These are phyloP conservation scores for Caenorhabditis macrosperma DNA, from an alignment of 2,888 invertebrate species.

Conservation along the genomic window DNA sequence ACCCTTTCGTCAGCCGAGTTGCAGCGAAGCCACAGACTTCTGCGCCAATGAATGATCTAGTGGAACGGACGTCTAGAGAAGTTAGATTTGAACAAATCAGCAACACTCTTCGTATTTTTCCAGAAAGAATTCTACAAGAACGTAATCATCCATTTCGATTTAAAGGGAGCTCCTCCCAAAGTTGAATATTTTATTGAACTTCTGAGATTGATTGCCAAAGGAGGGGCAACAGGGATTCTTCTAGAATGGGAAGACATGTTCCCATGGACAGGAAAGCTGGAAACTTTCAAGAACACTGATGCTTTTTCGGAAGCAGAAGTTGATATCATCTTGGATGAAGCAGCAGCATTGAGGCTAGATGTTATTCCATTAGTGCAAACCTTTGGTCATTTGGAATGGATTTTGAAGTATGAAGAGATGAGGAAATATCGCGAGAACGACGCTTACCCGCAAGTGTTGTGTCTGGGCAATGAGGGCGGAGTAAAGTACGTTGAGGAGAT, in stretches of 20 bases:
- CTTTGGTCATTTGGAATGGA: conserved; percentile 90
- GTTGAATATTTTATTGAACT: conserved; percentile 83
- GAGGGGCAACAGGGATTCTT: conserved; percentile 87
- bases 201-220: conserved; percentile 84
- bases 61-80: conserved; percentile 35
- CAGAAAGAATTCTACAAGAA: conserved; percentile 70
- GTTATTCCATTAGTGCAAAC: conserved; percentile 90
- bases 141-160: conserved; percentile 88
- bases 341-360: conserved; percentile 82
- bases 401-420: conserved; percentile 86
- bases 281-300: conserved; percentile 84
- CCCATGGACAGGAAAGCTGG: conserved; percentile 85
- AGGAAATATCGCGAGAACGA: conserved; percentile 85
- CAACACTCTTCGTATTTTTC: too few relatives aligned
- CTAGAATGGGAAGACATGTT: conserved; percentile 93
- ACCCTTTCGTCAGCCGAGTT: not conserved
- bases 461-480: conserved; percentile 79
- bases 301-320: conserved; percentile 86
- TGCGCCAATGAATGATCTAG: not conserved
- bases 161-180: conserved; percentile 89
- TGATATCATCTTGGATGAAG: conserved; percentile 85
- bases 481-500: conserved; percentile 81
- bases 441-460: conserved; percentile 82
- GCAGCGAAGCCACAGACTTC: not conserved
- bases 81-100: conserved; percentile 4